A percentile compares a stretch with the other conserved stretches of the same genome.
Evolutionary conservation across 2,113 vertebrate species (phyloP).

Genomic region (Tragelaphus strepsiceros): DNA sequence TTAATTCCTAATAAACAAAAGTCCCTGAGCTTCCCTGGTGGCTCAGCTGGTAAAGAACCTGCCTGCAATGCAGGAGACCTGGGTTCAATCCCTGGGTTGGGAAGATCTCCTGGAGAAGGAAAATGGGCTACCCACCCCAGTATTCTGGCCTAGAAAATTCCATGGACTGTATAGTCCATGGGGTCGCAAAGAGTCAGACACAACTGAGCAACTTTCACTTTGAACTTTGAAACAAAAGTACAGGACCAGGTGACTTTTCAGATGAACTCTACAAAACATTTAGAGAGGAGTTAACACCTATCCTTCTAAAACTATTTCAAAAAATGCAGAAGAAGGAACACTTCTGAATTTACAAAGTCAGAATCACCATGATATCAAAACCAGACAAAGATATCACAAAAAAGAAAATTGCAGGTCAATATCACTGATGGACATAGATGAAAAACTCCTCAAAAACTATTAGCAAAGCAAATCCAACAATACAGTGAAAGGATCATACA

Average conservation of each 20-base stretch:
- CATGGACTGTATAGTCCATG: neutral
- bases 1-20: neutral
- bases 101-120: neutral
- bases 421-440: neutral
- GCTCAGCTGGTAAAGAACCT: neutral
- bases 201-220: neutral
- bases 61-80: neutral
- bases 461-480: neutral
- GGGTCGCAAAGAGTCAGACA: neutral
- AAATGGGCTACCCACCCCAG: neutral
- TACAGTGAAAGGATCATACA: neutral
- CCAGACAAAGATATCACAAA: neutral
- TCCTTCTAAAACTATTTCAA: neutral
- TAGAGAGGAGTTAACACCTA: neutral
- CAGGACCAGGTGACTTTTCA: neutral
- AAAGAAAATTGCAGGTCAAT: neutral
- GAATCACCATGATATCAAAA: neutral
- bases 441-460: neutral
- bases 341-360: neutral
- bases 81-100: neutral
- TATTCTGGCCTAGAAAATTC: neutral
- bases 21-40: neutral
- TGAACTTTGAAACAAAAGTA: neutral
- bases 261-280: neutral
- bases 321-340: neutral